Conservation (phyloP, 2,113 vertebrate genomes). For the Cinclus mexicanus region DNA sequence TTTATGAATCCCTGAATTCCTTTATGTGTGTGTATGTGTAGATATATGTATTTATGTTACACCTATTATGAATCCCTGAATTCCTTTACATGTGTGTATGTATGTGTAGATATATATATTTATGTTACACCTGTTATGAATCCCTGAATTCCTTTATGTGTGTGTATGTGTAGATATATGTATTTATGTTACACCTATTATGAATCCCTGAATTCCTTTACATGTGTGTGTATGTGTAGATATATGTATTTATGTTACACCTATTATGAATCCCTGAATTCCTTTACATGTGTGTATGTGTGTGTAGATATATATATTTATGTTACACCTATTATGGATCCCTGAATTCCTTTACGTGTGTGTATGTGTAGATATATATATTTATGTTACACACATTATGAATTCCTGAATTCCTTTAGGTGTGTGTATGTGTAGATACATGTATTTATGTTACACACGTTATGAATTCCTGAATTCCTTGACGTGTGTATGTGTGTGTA, state of each 20-base stretch:
- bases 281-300: too few relatives aligned
- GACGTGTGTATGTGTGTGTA: fast-evolving
- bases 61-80: too few relatives aligned
- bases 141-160: too few relatives aligned
- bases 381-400: background rate
- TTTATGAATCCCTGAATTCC: too few relatives aligned
- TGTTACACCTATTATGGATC: background rate
- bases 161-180: fast-evolving
- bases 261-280: too few relatives aligned
- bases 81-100: too few relatives aligned
- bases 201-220: too few relatives aligned
- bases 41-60: background rate
- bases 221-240: fast-evolving
- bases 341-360: too few relatives aligned
- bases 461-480: background rate
- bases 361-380: background rate
- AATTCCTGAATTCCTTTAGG: too few relatives aligned
- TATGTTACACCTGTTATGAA: background rate
- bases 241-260: background rate
- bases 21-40: fast-evolving
- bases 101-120: background rate
- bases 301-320: background rate
- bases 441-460: background rate
- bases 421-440: fast-evolving
- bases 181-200: background rate